A percentile compares a stretch with the other conserved stretches of the same genome.
phyloP scores from a whole-genome alignment of 2,113 vertebrate species.

The Gnathonemus echidnorhynchus region DNA sequence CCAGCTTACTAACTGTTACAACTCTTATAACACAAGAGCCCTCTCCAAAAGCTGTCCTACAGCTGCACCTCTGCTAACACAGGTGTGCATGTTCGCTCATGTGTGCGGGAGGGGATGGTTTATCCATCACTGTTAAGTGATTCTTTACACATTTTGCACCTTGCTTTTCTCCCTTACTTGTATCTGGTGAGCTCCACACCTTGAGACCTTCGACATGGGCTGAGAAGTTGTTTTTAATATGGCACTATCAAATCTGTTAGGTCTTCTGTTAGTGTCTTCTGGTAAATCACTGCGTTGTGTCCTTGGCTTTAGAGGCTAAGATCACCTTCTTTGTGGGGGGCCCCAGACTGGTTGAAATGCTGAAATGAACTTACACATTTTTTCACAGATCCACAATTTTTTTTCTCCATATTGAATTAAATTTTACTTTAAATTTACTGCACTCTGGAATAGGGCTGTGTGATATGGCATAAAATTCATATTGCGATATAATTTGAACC shows the following conservation, averaged over 20 bases:
- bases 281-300: neutral
- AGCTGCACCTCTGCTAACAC: too few relatives aligned
- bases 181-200: neutral
- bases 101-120: neutral
- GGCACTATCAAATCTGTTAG: neutral
- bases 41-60: too few relatives aligned
- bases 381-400: neutral
- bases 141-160: neutral
- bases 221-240: neutral
- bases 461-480: too few relatives aligned
- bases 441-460: neutral
- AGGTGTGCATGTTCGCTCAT: neutral
- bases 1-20: neutral
- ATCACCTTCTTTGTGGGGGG: neutral
- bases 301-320: neutral
- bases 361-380: neutral
- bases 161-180: neutral
- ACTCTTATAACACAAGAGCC: neutral
- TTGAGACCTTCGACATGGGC: neutral
- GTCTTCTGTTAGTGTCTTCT: neutral
- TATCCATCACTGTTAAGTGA: neutral
- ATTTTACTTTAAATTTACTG: neutral
- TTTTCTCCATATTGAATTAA: neutral
- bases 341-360: neutral
- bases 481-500: too few relatives aligned